phyloP scores from a whole-genome alignment of 30 jellyfish, hydroid and myxozoan genomes.

The Nemopilema nomurai region DNA sequence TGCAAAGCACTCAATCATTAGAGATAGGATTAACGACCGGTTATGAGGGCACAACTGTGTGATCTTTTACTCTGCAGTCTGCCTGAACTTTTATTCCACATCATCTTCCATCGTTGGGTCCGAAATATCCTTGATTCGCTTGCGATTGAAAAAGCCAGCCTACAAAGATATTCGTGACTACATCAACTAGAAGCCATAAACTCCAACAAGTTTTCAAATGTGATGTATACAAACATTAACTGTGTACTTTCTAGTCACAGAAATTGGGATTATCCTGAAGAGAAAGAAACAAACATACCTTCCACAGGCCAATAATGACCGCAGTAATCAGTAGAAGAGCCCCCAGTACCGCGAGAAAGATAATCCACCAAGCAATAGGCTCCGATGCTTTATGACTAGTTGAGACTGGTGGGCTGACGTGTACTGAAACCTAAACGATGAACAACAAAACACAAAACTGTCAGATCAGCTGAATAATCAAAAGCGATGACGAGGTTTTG shows the following conservation, averaged over 20 bases:
- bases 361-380: conserved; percentile 74
- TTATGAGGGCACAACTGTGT: neutral
- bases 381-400: neutral
- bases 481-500: too few species aligned
- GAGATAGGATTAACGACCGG: neutral
- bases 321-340: conserved; percentile 56
- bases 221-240: neutral
- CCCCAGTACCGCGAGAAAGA: conserved; percentile 62
- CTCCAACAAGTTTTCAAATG: neutral
- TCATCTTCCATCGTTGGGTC: conserved; percentile 60
- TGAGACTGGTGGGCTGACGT: conserved; percentile 51
- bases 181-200: too few species aligned
- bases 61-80: neutral
- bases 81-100: neutral
- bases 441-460: neutral
- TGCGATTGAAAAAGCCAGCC: conserved; percentile 71
- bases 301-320: conserved; percentile 24
- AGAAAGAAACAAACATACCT: conserved; percentile 18
- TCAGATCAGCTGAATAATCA: neutral
- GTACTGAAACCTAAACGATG: conserved; percentile 26
- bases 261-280: neutral
- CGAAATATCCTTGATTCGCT: conserved; percentile 44
- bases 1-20: neutral
- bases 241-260: neutral
- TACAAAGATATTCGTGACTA: too few species aligned